Base-by-base conservation (phyloP, 2,113 vertebrate genomes). In the Australoheros scitulus region DNA sequence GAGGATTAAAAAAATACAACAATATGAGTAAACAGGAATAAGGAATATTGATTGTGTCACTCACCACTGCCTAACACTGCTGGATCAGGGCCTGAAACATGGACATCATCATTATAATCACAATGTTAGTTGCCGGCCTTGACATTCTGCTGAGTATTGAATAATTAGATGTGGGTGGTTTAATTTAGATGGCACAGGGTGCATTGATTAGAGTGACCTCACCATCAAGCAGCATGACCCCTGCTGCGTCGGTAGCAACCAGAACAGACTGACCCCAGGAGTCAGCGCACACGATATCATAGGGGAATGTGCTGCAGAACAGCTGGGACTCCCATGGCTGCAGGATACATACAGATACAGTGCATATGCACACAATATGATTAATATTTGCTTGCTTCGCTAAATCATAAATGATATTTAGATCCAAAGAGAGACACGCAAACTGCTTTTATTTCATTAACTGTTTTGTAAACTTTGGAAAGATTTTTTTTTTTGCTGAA, bases 241-340 rank as follows among this genome's bases (percentile, higher is more conserved):
- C 98, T 15, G 96, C 96, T 36, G 96, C 91, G 79, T 99, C 98
- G 11, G 98, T 99, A 94, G 98, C 98, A 72, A 96, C 94, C 90
- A 99, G 95, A 94, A 99, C 93, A 80, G 98, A 97, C 93, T 97
- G 97, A 91, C 97, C 98, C 98, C 98, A 99, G 78, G 98, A 98
- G 95, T 99, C 98, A 20, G 97, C 96, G 65, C 97, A 98, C 91
- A 97, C 93, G 0, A 97, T 96, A 87, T 99, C 98, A 52, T 98
- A 96, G 50, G 97, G 96, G 92, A 99, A 99, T 52, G 96, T 97
- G 94, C 94, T 97, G 96, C 96, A 99, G 96, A 99, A 99, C 26
- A 96, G 96, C 89, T 99, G 98, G 65, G 98, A 97, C 92, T 99
- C 98, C 98, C 98, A 99, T 63, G 98, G 98, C 98, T 99, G 94